These are phyloP conservation scores for Antheraea yamamai DNA, from an alignment of 2,888 invertebrate species.

Conservation along the genomic window DNA sequence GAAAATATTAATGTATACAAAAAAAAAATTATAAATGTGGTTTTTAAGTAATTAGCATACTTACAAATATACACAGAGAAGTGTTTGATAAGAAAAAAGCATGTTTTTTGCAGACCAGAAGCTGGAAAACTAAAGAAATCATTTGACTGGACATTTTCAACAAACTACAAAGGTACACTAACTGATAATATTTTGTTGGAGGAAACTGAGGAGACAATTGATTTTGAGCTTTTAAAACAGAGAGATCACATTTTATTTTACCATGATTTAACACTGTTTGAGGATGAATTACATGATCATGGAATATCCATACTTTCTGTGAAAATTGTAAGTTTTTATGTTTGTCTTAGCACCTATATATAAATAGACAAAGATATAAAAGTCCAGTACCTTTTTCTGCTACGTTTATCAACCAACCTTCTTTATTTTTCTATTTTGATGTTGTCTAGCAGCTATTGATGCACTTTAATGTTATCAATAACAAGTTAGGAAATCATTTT, in stretches of 20 bases:
- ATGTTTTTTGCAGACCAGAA: slow-evolving; percentile 83
- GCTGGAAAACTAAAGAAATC: slow-evolving; percentile 90
- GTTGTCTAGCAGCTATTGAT: no score
- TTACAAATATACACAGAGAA: not conserved
- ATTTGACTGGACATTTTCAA: slow-evolving; percentile 99
- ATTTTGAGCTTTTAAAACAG: slow-evolving; percentile 93
- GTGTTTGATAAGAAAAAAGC: not conserved
- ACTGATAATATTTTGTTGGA: slow-evolving; percentile 82
- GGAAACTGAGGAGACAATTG: slow-evolving; percentile 88
- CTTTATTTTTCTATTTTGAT: no score
- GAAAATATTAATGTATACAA: not conserved
- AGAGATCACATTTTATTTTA: slow-evolving; percentile 97
- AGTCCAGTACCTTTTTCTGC: no score
- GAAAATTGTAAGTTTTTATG: slow-evolving; percentile 91
- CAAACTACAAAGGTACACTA: slow-evolving; percentile 93
- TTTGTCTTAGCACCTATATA: not conserved
- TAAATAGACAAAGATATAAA: not conserved
- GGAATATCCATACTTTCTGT: slow-evolving; percentile 95
- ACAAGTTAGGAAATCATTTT: no score
- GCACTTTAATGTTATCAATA: no score
- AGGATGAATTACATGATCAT: slow-evolving; percentile 99
- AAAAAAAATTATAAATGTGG: not conserved
- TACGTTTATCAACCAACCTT: no score
- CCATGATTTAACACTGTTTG: slow-evolving; percentile 95
- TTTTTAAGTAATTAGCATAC: not conserved